Evolutionary conservation across 2,113 vertebrate genomes (phyloP).

Genomic region (Solea senegalensis): DNA sequence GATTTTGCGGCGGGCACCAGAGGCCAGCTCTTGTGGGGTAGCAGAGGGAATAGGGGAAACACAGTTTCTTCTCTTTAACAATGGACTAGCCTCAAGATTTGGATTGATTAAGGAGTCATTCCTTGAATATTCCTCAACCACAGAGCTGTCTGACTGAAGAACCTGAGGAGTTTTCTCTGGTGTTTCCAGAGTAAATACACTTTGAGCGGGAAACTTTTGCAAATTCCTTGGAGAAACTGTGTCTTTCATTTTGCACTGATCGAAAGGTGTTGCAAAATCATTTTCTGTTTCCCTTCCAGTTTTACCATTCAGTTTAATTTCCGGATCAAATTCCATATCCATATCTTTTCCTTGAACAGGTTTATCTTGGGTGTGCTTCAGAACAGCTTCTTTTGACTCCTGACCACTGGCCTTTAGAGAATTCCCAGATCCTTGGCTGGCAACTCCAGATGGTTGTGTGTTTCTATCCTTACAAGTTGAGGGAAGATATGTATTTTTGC

Average conservation of each 20-base stretch:
- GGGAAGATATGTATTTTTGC: neutral
- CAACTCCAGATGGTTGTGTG: constrained; percentile 9
- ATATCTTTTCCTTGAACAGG: constrained; percentile 8
- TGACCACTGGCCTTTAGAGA: neutral
- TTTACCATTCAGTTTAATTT: constrained; percentile 34
- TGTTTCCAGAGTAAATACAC: neutral
- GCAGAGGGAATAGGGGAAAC: constrained; percentile 84
- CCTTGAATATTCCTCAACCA: constrained; percentile 15
- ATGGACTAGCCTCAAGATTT: constrained; percentile 60
- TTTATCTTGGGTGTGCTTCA: constrained; percentile 18
- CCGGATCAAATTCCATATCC: constrained; percentile 4
- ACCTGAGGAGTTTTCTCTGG: neutral
- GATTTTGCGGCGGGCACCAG: constrained; percentile 93
- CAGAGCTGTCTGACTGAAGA: constrained; percentile 23
- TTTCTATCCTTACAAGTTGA: constrained; percentile 5
- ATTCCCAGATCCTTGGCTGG: constrained; percentile 11
- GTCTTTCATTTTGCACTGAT: constrained; percentile 18
- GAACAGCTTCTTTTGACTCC: neutral
- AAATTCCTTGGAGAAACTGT: neutral
- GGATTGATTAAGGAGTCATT: constrained; percentile 8
- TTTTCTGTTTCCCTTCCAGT: neutral
- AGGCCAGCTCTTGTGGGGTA: constrained; percentile 91
- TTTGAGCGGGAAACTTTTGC: neutral
- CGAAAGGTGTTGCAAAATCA: neutral
- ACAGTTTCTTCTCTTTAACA: constrained; percentile 66